These are phyloP conservation scores for Dermolepida albohirtum DNA, from an alignment of 2,888 invertebrate species.

Conservation along the genomic window DNA sequence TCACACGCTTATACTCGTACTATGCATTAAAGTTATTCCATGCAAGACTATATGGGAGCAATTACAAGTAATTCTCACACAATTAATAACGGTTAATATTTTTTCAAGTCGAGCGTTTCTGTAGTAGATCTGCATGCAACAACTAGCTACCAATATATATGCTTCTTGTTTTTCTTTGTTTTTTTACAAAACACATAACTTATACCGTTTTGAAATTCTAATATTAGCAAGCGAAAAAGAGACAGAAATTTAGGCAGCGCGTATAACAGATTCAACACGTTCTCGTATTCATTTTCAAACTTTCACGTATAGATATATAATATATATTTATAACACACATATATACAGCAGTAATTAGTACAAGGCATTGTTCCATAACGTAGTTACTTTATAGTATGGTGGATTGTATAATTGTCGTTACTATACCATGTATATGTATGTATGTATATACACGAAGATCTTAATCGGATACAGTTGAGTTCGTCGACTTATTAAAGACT, in stretches of 20 bases:
- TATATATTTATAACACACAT: background rate
- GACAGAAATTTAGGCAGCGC: background rate
- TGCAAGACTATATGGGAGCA: constrained; percentile 18
- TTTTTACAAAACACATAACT: background rate
- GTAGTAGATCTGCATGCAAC: constrained; percentile 4
- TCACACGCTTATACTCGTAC: background rate
- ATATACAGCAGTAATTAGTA: constrained; percentile 46
- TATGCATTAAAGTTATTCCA: constrained; percentile 1
- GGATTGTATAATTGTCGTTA: constrained; percentile 42
- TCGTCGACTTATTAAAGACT: constrained; percentile 22
- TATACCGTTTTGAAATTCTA: background rate
- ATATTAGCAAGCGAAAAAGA: background rate
- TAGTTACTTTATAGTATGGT: constrained; percentile 35
- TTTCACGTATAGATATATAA: constrained; percentile 44
- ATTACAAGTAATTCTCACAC: constrained; percentile 31
- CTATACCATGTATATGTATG: background rate
- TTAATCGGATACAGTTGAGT: constrained; percentile 15
- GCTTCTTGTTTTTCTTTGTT: constrained; percentile 8
- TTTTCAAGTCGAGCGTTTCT: constrained; percentile 2
- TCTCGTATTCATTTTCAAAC: constrained; percentile 39
- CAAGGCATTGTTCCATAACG: constrained; percentile 49
- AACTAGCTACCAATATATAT: constrained; percentile 1
- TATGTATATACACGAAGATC: constrained; percentile 2
- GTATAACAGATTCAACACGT: constrained; percentile 13
- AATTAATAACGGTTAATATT: constrained; percentile 28